Evolutionary conservation across 35 echinoderm and acorn worm genomes (phyloP).

Genomic region (Ophiothrix spiculata): DNA sequence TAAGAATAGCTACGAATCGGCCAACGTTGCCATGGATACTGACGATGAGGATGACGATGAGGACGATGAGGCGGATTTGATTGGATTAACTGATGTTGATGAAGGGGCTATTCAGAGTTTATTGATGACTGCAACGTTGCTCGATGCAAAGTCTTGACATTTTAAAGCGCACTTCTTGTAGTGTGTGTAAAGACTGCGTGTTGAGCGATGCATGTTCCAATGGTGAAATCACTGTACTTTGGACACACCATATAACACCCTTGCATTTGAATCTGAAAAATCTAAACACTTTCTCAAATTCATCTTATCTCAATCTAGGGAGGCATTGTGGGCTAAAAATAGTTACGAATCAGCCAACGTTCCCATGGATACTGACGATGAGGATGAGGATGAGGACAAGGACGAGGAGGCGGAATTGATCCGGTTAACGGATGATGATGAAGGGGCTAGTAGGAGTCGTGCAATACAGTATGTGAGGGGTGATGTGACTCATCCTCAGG

Average conservation of each 20-base stretch:
- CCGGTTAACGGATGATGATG: neutral
- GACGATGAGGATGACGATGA: constrained; percentile 88
- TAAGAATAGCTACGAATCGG: constrained; percentile 64
- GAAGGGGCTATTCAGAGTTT: too few relatives aligned
- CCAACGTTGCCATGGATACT: constrained; percentile 60
- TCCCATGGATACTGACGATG: constrained; percentile 61
- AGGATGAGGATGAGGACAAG: constrained; percentile 72
- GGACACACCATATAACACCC: too few relatives aligned
- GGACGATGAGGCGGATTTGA: neutral
- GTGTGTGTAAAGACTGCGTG: too few relatives aligned
- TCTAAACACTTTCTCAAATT: neutral
- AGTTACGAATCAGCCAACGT: constrained; percentile 72
- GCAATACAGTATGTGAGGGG: constrained; percentile 75
- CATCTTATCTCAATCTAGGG: constrained; percentile 38
- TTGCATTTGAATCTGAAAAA: neutral
- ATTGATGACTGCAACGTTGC: too few relatives aligned
- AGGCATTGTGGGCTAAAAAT: constrained; percentile 64
- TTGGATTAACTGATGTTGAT: neutral
- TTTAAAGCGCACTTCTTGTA: too few relatives aligned
- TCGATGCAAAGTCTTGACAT: too few relatives aligned
- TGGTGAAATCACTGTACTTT: too few relatives aligned
- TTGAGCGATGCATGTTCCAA: too few relatives aligned
- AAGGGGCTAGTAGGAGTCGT: constrained; percentile 31
- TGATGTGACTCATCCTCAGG: constrained; percentile 87
- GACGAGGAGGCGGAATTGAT: neutral